phyloP scores from a whole-genome alignment of 2,888 invertebrate genomes.

The Micoletzkya japonica region DNA sequence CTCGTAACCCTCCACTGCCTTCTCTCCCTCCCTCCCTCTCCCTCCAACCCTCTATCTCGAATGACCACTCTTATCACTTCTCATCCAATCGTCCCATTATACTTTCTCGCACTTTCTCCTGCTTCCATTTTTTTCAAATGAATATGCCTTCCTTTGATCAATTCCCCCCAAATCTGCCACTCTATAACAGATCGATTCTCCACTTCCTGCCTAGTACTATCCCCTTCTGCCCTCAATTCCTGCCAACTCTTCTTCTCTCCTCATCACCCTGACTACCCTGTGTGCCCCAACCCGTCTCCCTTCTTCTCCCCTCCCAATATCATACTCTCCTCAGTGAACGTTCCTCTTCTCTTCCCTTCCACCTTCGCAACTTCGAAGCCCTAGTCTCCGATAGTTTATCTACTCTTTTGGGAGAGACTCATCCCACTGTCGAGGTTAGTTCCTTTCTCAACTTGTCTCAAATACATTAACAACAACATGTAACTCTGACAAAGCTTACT shows the following conservation, averaged over 20 bases:
- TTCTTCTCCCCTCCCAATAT: too few relatives aligned
- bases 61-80: background rate
- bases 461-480: too few relatives aligned
- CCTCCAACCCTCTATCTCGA: background rate
- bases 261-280: too few relatives aligned
- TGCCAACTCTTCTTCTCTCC: too few relatives aligned
- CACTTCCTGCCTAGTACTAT: too few relatives aligned
- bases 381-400: conserved; percentile 44
- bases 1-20: conserved; percentile 5
- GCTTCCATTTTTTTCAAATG: background rate
- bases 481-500: too few relatives aligned
- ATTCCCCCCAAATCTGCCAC: background rate
- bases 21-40: conserved; percentile 15
- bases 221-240: too few relatives aligned
- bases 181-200: too few relatives aligned
- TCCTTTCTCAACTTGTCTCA: too few relatives aligned
- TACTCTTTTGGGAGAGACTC: conserved; percentile 34
- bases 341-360: conserved; percentile 23
- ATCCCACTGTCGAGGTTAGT: conserved; percentile 4
- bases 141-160: background rate
- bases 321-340: conserved; percentile 25
- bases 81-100: background rate
- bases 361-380: conserved; percentile 40
- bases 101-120: background rate
- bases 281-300: too few relatives aligned